Evolutionary conservation across 2,113 vertebrate genomes (phyloP), one percentile per base, ranked within the genome.

Genomic region (Tricholaema leucomelas): DNA sequence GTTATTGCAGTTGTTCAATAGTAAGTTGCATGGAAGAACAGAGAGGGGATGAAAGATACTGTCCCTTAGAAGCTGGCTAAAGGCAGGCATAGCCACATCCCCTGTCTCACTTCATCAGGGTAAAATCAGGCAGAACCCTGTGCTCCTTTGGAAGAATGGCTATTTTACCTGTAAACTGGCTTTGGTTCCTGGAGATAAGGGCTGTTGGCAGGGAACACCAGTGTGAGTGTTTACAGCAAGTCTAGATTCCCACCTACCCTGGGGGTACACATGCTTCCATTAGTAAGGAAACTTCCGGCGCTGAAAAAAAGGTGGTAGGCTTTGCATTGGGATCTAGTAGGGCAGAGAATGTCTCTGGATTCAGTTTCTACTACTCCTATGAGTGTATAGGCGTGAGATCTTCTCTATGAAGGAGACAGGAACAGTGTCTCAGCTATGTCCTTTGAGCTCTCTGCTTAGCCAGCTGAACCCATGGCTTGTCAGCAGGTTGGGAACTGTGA

Each of bases 391-490:
- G 10, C 72, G 40, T 9, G 11, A 56, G 35, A 40, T 38, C 67
- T 93, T 79, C 24, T 55, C 28, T 42, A 28, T 12, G 23, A 42
- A 70, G 35, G 20, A 71, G 20, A 30, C 3, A 2, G 9, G 19
- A 30, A 59, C 16, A 56, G 5, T 19, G 21, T 31, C 27, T 20
- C 15, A 81, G 2, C 17, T 23, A 5, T 7, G 4, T 8, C 5
- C 19, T 42, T 23, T 21, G 23, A 14, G 5, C 6, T 38, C 12
- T 9, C 10, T 63, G 2, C 14, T 50, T 63, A 55, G 23, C 17
- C 13, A 1, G 0, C 3, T 28, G 38, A 72, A 4, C 9, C 8
- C 5, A 1, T 21, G 13, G 4, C 21, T 64, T 78, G 8, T 10
- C 16, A 72, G 30, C 10, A 85, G 14, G 2, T 28, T 78, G 23